Conservation (phyloP, 2,113 vertebrate genomes). For the Microtus pennsylvanicus region DNA sequence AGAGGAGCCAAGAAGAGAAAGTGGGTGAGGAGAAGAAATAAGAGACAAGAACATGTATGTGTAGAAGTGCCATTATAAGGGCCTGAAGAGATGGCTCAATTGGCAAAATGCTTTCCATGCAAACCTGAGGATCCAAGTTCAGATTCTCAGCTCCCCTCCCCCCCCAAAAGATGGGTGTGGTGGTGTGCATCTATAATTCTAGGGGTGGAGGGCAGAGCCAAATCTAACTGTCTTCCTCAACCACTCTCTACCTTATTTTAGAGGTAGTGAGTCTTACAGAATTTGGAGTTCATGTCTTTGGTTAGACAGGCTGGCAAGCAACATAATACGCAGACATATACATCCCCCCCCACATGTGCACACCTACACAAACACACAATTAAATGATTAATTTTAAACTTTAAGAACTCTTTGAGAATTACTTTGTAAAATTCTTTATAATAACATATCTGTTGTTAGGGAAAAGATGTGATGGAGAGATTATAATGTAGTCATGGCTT, state of each 20-base stretch:
- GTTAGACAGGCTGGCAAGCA: too few species aligned
- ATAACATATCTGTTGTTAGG: conserved; percentile 15
- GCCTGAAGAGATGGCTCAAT: not conserved
- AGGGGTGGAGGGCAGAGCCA: not conserved
- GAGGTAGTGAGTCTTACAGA: too few species aligned
- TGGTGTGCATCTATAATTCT: not conserved
- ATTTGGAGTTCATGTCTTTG: too few species aligned
- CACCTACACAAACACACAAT: not conserved
- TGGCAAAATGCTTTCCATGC: not conserved
- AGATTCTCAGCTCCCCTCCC: not conserved
- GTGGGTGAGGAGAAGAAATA: not conserved
- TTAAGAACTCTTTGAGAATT: not conserved
- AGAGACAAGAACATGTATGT: not conserved
- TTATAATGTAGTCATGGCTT: conserved; percentile 22
- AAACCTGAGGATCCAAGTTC: not conserved
- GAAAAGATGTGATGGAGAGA: not conserved
- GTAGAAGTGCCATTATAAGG: not conserved
- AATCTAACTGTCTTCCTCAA: too few species aligned
- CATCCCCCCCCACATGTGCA: too few species aligned
- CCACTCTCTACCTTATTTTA: too few species aligned
- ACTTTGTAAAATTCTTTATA: conserved; percentile 53
- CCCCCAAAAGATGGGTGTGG: not conserved
- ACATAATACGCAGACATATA: too few species aligned
- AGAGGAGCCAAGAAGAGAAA: not conserved
- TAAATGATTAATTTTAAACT: conserved; percentile 49